phyloP scores from a whole-genome alignment of 2,888 invertebrate genomes.

The Synanthedon myopaeformis region DNA sequence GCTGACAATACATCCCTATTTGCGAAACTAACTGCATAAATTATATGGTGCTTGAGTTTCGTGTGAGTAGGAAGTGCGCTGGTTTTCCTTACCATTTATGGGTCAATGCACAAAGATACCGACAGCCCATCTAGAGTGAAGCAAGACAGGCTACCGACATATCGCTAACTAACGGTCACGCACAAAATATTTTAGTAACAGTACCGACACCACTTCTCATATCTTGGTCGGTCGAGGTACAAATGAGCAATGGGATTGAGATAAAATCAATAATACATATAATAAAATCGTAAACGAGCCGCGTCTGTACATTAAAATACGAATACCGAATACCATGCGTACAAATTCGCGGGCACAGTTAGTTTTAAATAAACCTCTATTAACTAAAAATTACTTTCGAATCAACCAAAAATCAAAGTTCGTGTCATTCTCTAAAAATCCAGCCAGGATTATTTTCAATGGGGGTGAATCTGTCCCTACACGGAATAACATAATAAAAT shows the following conservation, averaged over 20 bases:
- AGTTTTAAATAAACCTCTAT: too few species aligned
- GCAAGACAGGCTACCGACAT: conserved; percentile 16
- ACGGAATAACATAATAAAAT: too few species aligned
- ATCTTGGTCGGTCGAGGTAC: neutral
- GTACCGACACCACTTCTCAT: conserved; percentile 11
- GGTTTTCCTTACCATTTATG: conserved; percentile 44
- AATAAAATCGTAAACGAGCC: too few species aligned
- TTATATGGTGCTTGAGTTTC: neutral
- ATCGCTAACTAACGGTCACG: conserved; percentile 38
- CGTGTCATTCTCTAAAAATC: too few species aligned
- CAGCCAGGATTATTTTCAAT: too few species aligned
- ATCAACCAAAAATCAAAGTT: too few species aligned
- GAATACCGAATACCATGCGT: too few species aligned
- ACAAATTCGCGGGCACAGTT: too few species aligned
- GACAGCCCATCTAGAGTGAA: conserved; percentile 28
- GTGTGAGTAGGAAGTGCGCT: conserved; percentile 30
- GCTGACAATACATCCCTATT: neutral
- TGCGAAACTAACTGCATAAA: neutral
- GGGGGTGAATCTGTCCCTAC: too few species aligned
- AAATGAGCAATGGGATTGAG: too few species aligned
- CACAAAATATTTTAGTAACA: conserved; percentile 45
- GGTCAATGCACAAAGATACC: conserved; percentile 63
- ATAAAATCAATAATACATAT: neutral
- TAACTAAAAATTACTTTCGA: too few species aligned
- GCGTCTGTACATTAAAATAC: too few species aligned